A percentile compares a stretch with the other conserved stretches of the same genome.
Evolutionary conservation across 2,113 vertebrate genomes (phyloP).

Genomic region (Oxygymnocypris stewartii): DNA sequence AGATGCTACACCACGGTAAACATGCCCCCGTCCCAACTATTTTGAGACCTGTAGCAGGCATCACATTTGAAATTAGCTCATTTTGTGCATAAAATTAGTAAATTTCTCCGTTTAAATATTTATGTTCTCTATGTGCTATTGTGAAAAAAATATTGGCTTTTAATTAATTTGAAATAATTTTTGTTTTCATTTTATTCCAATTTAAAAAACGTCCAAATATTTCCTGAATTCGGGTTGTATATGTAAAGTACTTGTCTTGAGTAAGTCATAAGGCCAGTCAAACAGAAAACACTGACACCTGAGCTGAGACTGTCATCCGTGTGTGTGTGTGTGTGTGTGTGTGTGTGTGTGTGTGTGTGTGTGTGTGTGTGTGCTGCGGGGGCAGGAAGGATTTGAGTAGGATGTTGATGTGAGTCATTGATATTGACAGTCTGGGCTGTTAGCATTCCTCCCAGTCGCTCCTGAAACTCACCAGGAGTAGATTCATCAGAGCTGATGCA

Average conservation of each 20-base stretch:
- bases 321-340: not conserved
- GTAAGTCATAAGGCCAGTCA: not conserved
- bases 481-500: slow-evolving; percentile 49
- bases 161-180: too few relatives aligned
- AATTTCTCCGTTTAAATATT: too few relatives aligned
- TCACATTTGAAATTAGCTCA: too few relatives aligned
- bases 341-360: not conserved
- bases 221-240: too few relatives aligned
- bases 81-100: too few relatives aligned
- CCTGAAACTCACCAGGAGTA: slow-evolving; percentile 49
- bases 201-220: too few relatives aligned
- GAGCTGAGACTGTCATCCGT: not conserved
- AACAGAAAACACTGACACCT: not conserved
- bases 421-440: slow-evolving; percentile 50
- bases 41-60: too few relatives aligned
- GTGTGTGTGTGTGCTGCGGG: not conserved
- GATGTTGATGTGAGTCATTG: slow-evolving; percentile 46
- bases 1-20: too few relatives aligned
- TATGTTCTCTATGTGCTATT: too few relatives aligned
- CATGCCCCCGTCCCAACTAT: too few relatives aligned
- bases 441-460: slow-evolving; percentile 48
- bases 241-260: not conserved
- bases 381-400: slow-evolving; percentile 11
- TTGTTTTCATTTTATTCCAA: too few relatives aligned
- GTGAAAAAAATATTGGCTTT: too few relatives aligned